Conservation (phyloP, 2,888 invertebrate species). For the Synanthedon andrenaeformis region DNA sequence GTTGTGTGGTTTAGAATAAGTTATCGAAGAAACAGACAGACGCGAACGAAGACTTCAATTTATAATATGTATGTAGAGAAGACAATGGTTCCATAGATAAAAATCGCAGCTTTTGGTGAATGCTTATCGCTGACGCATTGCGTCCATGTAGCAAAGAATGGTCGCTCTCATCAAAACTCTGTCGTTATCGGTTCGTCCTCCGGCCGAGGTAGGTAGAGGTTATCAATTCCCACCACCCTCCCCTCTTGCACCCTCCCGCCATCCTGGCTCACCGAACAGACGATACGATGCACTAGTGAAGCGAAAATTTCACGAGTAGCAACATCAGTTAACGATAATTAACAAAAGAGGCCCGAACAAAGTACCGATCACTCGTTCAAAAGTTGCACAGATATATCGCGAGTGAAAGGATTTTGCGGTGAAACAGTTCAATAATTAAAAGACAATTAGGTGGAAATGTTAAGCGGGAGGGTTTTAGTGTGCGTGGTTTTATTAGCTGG, state of each 20-base stretch:
- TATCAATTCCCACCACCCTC: constrained; percentile 35
- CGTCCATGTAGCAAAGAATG: constrained; percentile 30
- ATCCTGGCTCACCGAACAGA: constrained; percentile 24
- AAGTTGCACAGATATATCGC: constrained; percentile 5
- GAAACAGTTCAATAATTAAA: constrained; percentile 21
- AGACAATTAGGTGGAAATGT: constrained; percentile 55
- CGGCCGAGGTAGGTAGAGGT: constrained; percentile 54
- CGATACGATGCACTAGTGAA: constrained; percentile 48
- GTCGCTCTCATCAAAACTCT: constrained; percentile 52
- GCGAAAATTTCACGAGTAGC: constrained; percentile 40
- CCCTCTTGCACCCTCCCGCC: constrained; percentile 36
- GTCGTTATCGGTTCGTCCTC: constrained; percentile 47
- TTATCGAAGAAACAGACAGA: too few relatives aligned
- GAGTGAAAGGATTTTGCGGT: constrained; percentile 16
- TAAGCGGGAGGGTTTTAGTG: constrained; percentile 48
- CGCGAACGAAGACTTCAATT: too few relatives aligned
- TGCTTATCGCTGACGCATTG: too few relatives aligned
- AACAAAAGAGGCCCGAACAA: background rate
- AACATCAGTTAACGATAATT: constrained; percentile 24
- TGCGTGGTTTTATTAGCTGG: constrained; percentile 52
- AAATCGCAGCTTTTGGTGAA: too few relatives aligned
- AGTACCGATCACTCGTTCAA: constrained; percentile 5
- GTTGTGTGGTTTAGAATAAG: too few relatives aligned
- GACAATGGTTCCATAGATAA: too few relatives aligned
- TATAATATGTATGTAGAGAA: too few relatives aligned